phyloP scores from a whole-genome alignment of 2,113 vertebrate species.

The Bombycilla garrulus region DNA sequence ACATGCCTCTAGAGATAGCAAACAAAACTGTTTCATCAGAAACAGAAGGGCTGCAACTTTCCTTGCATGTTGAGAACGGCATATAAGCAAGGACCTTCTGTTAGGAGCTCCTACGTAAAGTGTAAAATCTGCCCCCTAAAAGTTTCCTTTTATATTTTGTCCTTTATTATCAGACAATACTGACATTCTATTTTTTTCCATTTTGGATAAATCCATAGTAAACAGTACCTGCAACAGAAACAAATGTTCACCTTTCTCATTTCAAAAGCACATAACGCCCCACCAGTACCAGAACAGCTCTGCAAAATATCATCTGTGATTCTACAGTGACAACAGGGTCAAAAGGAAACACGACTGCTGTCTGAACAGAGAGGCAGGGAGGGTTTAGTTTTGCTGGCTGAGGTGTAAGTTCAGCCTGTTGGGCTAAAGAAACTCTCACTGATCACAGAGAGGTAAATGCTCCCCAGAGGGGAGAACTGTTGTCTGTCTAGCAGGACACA shows the following conservation, averaged over 20 bases:
- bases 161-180: background rate
- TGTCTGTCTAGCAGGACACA: background rate
- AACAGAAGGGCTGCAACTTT: background rate
- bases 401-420: background rate
- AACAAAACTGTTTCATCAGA: background rate
- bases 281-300: background rate
- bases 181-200: background rate
- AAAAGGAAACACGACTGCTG: background rate
- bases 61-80: background rate
- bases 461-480: background rate
- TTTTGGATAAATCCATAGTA: background rate
- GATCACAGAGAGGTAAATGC: background rate
- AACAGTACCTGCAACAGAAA: background rate
- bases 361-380: background rate
- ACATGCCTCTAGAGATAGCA: background rate
- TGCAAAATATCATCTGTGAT: background rate
- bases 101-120: background rate
- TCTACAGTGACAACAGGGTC: background rate
- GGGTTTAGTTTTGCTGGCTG: background rate
- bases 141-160: background rate
- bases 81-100: background rate
- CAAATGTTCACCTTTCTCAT: background rate
- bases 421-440: accelerated
- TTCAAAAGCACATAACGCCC: background rate
- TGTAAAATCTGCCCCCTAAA: background rate